phyloP scores from a whole-genome alignment of 2,888 invertebrate genomes.

The Electrophaes corylata region DNA sequence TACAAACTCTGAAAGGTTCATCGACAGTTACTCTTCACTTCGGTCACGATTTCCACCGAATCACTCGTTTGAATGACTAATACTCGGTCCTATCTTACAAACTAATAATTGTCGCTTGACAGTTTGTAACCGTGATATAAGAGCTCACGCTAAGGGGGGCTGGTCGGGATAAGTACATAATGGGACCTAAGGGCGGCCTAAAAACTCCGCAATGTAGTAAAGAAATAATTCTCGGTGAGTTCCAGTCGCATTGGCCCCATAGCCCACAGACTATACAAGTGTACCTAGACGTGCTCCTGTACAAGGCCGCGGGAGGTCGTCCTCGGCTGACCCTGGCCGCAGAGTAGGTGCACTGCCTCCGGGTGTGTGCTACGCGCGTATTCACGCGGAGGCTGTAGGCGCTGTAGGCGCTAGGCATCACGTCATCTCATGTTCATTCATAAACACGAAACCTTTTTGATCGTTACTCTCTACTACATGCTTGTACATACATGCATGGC shows the following conservation, averaged over 20 bases:
- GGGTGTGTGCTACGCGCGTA: slow-evolving; percentile 3
- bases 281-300: neutral
- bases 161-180: no score
- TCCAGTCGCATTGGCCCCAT: neutral
- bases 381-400: neutral
- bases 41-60: neutral
- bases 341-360: neutral
- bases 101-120: no score
- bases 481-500: no score
- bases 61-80: neutral
- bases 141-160: no score
- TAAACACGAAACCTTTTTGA: neutral
- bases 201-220: no score
- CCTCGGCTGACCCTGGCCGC: slow-evolving; percentile 15
- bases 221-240: no score
- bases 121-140: no score
- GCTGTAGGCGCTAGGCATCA: neutral
- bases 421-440: slow-evolving; percentile 1
- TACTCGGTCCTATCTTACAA: no score
- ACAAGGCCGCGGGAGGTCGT: slow-evolving; percentile 30
- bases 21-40: neutral
- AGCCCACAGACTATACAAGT: neutral
- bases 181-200: no score
- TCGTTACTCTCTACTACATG: neutral
- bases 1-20: neutral